A percentile compares a stretch with the other conserved stretches of the same genome.
Conservation (phyloP, 2,888 invertebrate species). For the Halocaridina rubra region DNA sequence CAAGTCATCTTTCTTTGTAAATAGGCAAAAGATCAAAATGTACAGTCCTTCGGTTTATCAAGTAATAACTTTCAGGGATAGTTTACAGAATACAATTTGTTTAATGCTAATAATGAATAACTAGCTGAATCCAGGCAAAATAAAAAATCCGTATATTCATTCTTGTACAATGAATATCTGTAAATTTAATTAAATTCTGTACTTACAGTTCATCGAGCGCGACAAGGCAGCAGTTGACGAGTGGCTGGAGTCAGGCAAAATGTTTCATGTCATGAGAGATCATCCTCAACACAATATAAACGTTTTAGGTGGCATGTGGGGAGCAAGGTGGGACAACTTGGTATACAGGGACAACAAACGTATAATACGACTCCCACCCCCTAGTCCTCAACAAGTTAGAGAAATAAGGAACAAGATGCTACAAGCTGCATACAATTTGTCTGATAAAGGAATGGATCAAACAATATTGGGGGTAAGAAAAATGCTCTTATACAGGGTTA, state of each 20-base stretch:
- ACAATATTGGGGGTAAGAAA: too few relatives aligned
- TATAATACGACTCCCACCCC: too few relatives aligned
- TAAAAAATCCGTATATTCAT: neutral
- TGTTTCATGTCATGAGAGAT: constrained; percentile 55
- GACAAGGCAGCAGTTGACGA: constrained; percentile 41
- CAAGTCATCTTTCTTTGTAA: too few relatives aligned
- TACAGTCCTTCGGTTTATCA: too few relatives aligned
- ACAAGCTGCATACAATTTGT: too few relatives aligned
- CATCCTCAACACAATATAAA: constrained; percentile 37
- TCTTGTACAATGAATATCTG: neutral
- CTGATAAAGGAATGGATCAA: too few relatives aligned
- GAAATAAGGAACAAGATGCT: too few relatives aligned
- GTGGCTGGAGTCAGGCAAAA: constrained; percentile 28
- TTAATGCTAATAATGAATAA: neutral
- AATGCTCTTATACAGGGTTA: too few relatives aligned
- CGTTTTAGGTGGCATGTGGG: constrained; percentile 56
- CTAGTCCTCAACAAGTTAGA: too few relatives aligned
- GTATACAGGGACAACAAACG: too few relatives aligned
- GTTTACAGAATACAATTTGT: neutral
- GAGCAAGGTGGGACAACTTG: constrained; percentile 29
- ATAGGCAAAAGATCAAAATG: too few relatives aligned
- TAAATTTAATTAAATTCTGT: too few relatives aligned
- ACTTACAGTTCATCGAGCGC: constrained; percentile 38
- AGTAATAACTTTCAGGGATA: neutral
- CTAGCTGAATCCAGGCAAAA: neutral